Percentiles rank a stretch among this genome's conserved stretches.
These are phyloP conservation scores for Neoitamus cyanurus DNA, from an alignment of 2,888 invertebrate species.

Conservation along the genomic window DNA sequence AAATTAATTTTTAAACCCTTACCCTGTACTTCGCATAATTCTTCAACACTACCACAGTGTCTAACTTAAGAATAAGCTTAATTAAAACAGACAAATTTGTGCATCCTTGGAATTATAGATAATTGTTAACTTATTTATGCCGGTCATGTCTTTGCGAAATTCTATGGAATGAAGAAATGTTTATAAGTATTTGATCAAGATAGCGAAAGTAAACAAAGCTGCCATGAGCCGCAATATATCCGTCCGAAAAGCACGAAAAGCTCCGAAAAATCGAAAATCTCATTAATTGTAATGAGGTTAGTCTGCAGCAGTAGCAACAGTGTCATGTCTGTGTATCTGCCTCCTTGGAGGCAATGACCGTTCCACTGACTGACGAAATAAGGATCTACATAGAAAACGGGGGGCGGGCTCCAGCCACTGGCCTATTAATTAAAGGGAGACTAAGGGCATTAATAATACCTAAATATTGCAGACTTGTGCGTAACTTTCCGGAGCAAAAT, in stretches of 20 bases:
- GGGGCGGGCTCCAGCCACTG: neutral
- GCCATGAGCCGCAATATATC: neutral
- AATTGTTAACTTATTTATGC: neutral
- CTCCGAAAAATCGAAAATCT: conserved; percentile 1
- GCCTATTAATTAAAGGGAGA: conserved; percentile 28
- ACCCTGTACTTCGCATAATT: too few species aligned
- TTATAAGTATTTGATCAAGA: neutral
- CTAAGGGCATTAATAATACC: neutral
- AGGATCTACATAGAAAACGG: neutral
- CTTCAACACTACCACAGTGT: too few species aligned
- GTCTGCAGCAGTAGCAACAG: neutral
- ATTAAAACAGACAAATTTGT: too few species aligned
- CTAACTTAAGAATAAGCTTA: too few species aligned
- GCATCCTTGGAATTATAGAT: too few species aligned
- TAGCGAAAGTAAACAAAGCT: neutral
- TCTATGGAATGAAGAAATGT: neutral
- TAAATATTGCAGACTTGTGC: neutral
- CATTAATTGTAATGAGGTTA: conserved; percentile 5
- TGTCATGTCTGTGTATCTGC: neutral
- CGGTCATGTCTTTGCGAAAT: neutral
- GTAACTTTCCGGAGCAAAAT: neutral
- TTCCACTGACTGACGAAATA: neutral
- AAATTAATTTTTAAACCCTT: too few species aligned
- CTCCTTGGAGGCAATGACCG: neutral
- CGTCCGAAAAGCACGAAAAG: neutral